A percentile compares a stretch with the other conserved stretches of the same genome.
These are phyloP conservation scores for Chaetophractus vellerosus DNA, from an alignment of 2,797 vertebrate species.

Conservation along the genomic window DNA sequence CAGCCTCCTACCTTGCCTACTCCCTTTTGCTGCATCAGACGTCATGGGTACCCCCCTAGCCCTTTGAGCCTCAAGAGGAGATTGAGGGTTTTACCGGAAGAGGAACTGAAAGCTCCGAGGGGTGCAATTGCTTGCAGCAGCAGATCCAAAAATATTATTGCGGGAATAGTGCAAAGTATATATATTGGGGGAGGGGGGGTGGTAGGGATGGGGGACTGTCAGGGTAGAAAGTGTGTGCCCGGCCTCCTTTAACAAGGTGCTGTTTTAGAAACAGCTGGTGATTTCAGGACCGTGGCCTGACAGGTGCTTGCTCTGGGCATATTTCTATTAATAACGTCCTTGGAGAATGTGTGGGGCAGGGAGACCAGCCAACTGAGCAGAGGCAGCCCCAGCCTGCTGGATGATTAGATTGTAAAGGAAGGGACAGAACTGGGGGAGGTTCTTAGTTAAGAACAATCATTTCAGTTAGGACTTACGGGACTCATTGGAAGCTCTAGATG, in stretches of 20 bases:
- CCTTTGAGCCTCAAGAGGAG: neutral
- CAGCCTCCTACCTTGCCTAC: neutral
- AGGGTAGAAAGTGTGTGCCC: neutral
- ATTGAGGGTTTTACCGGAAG: conserved; percentile 29
- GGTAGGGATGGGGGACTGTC: neutral
- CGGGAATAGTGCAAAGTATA: neutral
- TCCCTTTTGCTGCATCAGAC: neutral
- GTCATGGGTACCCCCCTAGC: neutral
- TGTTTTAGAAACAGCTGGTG: neutral
- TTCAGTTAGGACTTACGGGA: neutral
- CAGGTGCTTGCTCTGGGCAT: neutral
- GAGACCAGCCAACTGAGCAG: neutral
- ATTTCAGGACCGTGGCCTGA: neutral
- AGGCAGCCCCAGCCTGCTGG: neutral
- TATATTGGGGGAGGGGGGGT: neutral
- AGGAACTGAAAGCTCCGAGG: conserved; percentile 55
- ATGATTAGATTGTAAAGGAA: neutral
- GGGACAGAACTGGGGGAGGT: neutral
- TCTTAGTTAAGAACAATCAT: neutral
- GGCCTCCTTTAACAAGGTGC: neutral
- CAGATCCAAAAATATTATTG: conserved; percentile 47
- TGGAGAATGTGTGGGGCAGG: neutral
- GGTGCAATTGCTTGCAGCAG: conserved; percentile 25
- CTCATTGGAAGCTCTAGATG: neutral
- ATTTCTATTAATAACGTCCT: conserved; percentile 56